These are phyloP conservation scores for Macrotrachela quadricornifera DNA, from an alignment of 1,140 invertebrate species.

Conservation along the genomic window DNA sequence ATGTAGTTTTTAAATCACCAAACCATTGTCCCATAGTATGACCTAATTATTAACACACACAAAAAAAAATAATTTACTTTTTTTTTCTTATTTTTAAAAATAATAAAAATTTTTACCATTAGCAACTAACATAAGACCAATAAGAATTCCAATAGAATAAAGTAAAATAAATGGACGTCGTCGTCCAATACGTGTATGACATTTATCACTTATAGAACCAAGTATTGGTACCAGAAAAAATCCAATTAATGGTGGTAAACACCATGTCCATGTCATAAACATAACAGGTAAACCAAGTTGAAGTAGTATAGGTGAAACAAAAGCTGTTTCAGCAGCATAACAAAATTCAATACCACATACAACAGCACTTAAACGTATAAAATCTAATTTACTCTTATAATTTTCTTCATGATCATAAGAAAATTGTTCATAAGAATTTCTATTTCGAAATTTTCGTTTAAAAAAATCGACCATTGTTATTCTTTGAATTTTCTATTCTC, in stretches of 20 bases:
- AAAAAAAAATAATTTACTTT: no score
- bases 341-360: slow-evolving; percentile 94
- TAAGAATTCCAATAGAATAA: slow-evolving; percentile 61
- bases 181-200: slow-evolving; percentile 51
- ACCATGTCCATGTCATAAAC: slow-evolving; percentile 85
- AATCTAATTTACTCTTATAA: slow-evolving; percentile 52
- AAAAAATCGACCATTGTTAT: no score
- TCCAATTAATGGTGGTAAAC: slow-evolving; percentile 56
- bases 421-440: no score
- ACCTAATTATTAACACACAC: no score
- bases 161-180: slow-evolving; percentile 70
- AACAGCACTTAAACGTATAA: slow-evolving; percentile 65
- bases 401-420: no score
- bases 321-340: slow-evolving; percentile 84
- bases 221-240: slow-evolving; percentile 76
- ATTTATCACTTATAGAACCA: slow-evolving; percentile 72
- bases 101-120: not conserved
- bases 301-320: slow-evolving; percentile 75
- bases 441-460: no score
- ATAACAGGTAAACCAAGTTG: slow-evolving; percentile 71
- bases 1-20: no score
- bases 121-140: slow-evolving; percentile 19
- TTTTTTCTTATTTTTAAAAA: no score
- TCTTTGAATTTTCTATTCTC: no score
- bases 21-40: no score